A percentile compares a stretch with the other conserved stretches of the same genome.
Evolutionary conservation across 2,797 vertebrate genomes (phyloP).

Genomic region (Protonibea diacanthus): DNA sequence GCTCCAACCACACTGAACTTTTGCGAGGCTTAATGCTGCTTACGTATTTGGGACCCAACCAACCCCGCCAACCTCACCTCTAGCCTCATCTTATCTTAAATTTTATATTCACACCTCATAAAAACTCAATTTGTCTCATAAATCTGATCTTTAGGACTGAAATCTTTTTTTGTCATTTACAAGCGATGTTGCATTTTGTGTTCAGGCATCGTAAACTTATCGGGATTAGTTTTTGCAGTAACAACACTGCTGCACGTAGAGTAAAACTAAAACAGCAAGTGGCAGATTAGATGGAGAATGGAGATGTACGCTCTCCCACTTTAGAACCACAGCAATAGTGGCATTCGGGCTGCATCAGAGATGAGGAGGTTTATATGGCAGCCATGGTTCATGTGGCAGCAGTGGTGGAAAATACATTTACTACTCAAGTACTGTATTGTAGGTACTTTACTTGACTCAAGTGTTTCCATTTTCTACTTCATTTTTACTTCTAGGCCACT

Average conservation of each 20-base stretch:
- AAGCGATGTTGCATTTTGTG: conserved; percentile 16
- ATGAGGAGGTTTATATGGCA: conserved; percentile 16
- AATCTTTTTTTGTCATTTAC: conserved; percentile 49
- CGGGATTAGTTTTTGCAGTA: conserved; percentile 4
- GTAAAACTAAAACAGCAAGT: conserved; percentile 11
- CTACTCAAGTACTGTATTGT: neutral
- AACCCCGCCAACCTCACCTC: neutral
- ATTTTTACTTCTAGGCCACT: neutral
- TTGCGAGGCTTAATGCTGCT: conserved; percentile 35
- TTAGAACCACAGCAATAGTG: neutral
- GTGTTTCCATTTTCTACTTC: neutral
- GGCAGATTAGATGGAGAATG: conserved; percentile 36
- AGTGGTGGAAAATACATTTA: neutral
- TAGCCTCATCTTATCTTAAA: conserved; percentile 30
- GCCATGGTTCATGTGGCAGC: conserved; percentile 11
- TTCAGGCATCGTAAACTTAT: conserved; percentile 7
- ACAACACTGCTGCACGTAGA: neutral
- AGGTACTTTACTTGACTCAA: neutral
- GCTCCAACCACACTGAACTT: conserved; percentile 63
- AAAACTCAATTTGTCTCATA: conserved; percentile 44
- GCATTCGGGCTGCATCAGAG: neutral
- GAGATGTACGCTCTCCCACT: conserved; percentile 13
- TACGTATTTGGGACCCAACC: conserved; percentile 40
- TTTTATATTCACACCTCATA: conserved; percentile 65
- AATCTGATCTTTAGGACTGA: conserved; percentile 27